Percentiles rank a stretch among this genome's conserved stretches.
phyloP scores from a whole-genome alignment of 2,797 vertebrate species.

The Chrysocyon brachyurus region DNA sequence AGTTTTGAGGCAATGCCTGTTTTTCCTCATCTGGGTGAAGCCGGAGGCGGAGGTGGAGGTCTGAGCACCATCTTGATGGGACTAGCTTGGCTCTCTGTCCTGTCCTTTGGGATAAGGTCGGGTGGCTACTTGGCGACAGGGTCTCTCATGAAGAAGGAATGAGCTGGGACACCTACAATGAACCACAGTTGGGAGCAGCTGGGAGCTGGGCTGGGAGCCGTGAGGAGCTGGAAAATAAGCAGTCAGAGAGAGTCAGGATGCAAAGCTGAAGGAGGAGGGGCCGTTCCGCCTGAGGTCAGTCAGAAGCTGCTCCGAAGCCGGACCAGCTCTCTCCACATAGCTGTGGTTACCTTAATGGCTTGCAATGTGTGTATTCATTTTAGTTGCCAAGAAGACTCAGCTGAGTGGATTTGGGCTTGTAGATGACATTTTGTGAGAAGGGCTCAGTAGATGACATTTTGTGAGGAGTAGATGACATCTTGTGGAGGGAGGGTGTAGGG shows the following conservation, averaged over 20 bases:
- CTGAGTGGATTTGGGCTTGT: constrained; percentile 35
- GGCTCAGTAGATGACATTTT: constrained; percentile 25
- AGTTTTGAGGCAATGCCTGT: background rate
- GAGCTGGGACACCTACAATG: background rate
- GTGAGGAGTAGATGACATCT: background rate
- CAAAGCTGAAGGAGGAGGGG: background rate
- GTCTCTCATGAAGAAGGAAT: background rate
- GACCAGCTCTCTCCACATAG: background rate
- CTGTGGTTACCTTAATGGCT: constrained; percentile 65
- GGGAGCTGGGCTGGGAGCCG: background rate
- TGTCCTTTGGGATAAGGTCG: background rate
- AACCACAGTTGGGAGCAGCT: background rate
- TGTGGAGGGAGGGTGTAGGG: background rate
- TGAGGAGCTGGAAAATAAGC: background rate
- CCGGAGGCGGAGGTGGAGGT: background rate
- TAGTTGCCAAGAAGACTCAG: constrained; percentile 61
- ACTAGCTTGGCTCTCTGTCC: background rate
- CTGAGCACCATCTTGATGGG: background rate
- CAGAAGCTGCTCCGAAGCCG: background rate
- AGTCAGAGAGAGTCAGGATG: background rate
- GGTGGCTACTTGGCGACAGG: background rate
- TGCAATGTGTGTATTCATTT: constrained; percentile 27
- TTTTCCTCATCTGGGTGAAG: constrained; percentile 28
- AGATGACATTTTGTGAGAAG: background rate
- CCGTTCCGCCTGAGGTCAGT: background rate